Evolutionary conservation across 30 jellyfish, hydroid and myxozoan genomes (phyloP), one percentile per base, ranked within the genome.

Genomic region (Turritopsis rubra): DNA sequence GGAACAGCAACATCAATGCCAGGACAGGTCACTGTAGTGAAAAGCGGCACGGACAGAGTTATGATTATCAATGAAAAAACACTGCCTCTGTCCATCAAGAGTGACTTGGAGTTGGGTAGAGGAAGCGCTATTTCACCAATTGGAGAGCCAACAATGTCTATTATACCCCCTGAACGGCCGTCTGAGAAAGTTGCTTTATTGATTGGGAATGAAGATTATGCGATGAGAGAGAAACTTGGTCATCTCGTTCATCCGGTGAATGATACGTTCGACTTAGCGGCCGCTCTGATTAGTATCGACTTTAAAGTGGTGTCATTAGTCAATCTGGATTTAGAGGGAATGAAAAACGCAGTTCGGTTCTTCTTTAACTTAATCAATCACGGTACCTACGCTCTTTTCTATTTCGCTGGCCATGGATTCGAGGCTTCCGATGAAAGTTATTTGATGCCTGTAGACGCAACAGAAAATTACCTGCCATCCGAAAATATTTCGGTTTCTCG

Each of bases 341-440:
- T 91, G 96, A 53, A 73, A 73, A 88, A 70, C 0, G 98, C 98
- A 4, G 89, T 87, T 53, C 72, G 83, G 0, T 60, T 91, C 21
- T 91, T 91, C 54, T 80, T 85, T 77, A 87, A 82, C 23, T 78
- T 84, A 17, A 75, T 91, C 29, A 75, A 92, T 20, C 80, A 81
- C 22, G 93, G 85, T 22, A 82, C 91, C 30, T 91, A 91, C 24
- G 98, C 95, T 19, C 83, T 91, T 73, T 91, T 91, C 78, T 91
- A 91, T 52, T 91, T 87, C 77, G 98, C 98, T 21, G 98, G 98
- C 0, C 96, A 91, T 68, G 96, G 98, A 28, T 91, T 91, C 80
- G 98, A 91, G 72, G 89, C 88, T 9, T 83, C 84, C 71, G 95
- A 94, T 9, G 94, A 91, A n/a, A 88, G 91, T 73, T 91, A 79